phyloP scores from a whole-genome alignment of 2,113 vertebrate genomes.

The Equus quagga region DNA sequence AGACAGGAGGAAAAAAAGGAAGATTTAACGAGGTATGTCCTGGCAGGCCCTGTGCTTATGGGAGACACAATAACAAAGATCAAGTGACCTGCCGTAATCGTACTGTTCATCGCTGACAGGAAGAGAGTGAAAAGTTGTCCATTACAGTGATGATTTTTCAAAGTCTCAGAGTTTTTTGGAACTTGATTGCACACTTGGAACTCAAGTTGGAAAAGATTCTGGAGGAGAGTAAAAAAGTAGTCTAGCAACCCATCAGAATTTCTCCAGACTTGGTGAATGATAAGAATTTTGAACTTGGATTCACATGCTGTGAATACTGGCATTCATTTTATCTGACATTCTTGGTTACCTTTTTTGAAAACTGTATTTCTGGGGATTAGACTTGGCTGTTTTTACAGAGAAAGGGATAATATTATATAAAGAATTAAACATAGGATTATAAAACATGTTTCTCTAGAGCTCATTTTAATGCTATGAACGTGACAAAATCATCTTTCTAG shows the following conservation, averaged over 20 bases:
- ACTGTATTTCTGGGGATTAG: conserved; percentile 36
- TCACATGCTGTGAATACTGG: conserved; percentile 48
- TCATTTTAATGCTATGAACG: conserved; percentile 46
- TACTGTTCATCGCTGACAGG: conserved; percentile 5
- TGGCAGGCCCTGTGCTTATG: conserved; percentile 39
- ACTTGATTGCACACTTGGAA: conserved; percentile 68
- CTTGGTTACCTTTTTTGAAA: conserved; percentile 41
- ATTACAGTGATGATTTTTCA: conserved; percentile 46
- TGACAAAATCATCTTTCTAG: conserved; percentile 49
- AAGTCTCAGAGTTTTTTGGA: conserved; percentile 18
- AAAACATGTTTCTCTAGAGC: not conserved
- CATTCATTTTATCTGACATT: conserved; percentile 43
- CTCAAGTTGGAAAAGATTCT: conserved; percentile 60
- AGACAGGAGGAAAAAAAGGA: conserved; percentile 28
- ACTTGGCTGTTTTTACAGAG: conserved; percentile 39
- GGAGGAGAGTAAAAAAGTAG: conserved; percentile 46
- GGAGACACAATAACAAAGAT: conserved; percentile 34
- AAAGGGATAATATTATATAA: conserved; percentile 1
- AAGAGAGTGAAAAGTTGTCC: conserved; percentile 54
- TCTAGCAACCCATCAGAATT: conserved; percentile 68
- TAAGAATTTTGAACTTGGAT: conserved; percentile 56
- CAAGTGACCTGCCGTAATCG: conserved; percentile 39
- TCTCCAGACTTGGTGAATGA: conserved; percentile 45
- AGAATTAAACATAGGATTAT: conserved; percentile 58
- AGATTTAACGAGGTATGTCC: conserved; percentile 60